phyloP scores from a whole-genome alignment of 2,888 invertebrate species.

The Mythimna albipuncta region DNA sequence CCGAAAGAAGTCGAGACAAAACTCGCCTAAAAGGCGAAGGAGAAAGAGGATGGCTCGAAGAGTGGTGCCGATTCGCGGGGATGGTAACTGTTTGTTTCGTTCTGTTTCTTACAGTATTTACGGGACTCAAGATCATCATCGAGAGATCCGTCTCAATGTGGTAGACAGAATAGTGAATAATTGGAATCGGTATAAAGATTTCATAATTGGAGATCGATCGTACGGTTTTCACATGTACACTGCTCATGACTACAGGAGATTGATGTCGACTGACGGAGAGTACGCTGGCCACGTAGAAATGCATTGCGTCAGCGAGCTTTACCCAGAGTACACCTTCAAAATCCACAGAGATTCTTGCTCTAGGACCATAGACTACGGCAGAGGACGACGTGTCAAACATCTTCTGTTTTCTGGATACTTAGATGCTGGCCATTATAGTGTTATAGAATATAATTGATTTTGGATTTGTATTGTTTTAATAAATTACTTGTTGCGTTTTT shows the following conservation, averaged over 20 bases:
- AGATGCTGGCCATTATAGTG: conserved; percentile 86
- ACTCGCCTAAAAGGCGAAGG: conserved; percentile 49
- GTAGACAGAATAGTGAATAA: conserved; percentile 81
- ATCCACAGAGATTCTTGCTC: conserved; percentile 79
- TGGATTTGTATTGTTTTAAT: conserved; percentile 31
- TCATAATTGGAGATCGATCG: conserved; percentile 84
- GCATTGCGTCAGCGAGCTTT: conserved; percentile 82
- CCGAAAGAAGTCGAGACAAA: conserved; percentile 45
- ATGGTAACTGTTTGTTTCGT: conserved; percentile 85
- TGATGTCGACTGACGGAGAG: conserved; percentile 84
- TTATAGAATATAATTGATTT: conserved; percentile 77
- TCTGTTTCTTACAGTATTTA: conserved; percentile 82
- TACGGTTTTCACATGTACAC: conserved; percentile 74
- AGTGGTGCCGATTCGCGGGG: conserved; percentile 81
- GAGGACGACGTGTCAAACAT: conserved; percentile 78
- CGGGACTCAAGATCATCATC: conserved; percentile 81
- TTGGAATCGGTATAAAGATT: conserved; percentile 84
- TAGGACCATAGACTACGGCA: conserved; percentile 82
- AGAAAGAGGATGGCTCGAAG: conserved; percentile 72
- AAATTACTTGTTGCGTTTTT: conserved; percentile 20
- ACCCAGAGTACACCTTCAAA: conserved; percentile 79
- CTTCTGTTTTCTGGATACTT: conserved; percentile 83
- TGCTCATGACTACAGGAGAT: conserved; percentile 74
- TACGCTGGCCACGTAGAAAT: conserved; percentile 86
- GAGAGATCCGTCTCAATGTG: conserved; percentile 79